Percentiles rank a stretch among this genome's conserved stretches.
Conservation (phyloP, 2,113 vertebrate genomes). For the Xenopus laevis region DNA sequence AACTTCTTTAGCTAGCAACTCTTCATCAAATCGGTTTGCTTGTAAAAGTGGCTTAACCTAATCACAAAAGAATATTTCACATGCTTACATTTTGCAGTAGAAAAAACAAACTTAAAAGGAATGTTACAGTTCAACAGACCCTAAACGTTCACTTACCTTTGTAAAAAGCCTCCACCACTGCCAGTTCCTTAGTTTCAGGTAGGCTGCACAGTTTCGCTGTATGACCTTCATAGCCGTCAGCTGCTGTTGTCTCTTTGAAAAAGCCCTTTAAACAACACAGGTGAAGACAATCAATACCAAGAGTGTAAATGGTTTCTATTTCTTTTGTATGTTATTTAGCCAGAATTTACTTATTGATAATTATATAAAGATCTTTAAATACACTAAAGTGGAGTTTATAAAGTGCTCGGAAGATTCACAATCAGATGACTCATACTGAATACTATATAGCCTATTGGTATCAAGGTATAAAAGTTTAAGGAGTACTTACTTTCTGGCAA, state of each 20-base stretch:
- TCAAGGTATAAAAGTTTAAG: not conserved
- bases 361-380: too few species aligned
- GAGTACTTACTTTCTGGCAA: constrained; percentile 86
- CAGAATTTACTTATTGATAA: too few species aligned
- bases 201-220: constrained; percentile 96
- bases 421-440: too few species aligned
- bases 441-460: too few species aligned
- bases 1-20: constrained; percentile 93
- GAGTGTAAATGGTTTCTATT: too few species aligned
- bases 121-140: too few species aligned
- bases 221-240: constrained; percentile 96
- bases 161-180: constrained; percentile 99
- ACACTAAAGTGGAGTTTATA: too few species aligned
- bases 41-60: constrained; percentile 96
- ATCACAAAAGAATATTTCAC: not conserved
- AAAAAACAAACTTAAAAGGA: too few species aligned
- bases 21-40: constrained; percentile 93
- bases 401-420: too few species aligned
- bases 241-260: constrained; percentile 92
- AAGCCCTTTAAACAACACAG: constrained; percentile 69
- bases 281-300: not conserved
- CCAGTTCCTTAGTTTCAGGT: constrained; percentile 96
- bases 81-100: too few species aligned
- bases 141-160: constrained; percentile 68
- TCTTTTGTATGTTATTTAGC: too few species aligned